Evolutionary conservation across 2,797 vertebrate species (phyloP).

Genomic region (Gambusia yucatana): DNA sequence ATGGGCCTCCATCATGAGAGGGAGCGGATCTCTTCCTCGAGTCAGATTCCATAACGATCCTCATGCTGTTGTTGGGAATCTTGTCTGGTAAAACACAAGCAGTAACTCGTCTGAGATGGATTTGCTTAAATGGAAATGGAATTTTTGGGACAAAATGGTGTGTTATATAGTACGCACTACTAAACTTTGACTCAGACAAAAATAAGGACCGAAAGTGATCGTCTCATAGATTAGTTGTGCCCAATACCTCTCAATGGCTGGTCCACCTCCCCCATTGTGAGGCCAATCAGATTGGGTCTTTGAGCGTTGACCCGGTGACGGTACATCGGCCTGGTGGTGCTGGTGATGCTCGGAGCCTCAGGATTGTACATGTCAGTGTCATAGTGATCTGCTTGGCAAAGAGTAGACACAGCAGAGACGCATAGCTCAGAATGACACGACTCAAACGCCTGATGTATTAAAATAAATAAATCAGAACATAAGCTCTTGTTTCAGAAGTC

Average conservation of each 20-base stretch:
- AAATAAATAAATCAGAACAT: background rate
- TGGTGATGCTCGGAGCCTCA: slow-evolving; percentile 97
- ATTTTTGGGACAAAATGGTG: background rate
- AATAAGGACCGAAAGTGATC: slow-evolving; percentile 5
- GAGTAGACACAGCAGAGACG: slow-evolving; percentile 11
- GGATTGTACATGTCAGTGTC: slow-evolving; percentile 97
- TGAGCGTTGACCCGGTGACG: slow-evolving; percentile 93
- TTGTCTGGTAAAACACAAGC: slow-evolving; percentile 83
- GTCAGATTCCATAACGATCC: slow-evolving; percentile 96
- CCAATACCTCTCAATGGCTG: slow-evolving; percentile 89
- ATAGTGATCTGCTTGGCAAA: slow-evolving; percentile 84
- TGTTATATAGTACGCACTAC: background rate
- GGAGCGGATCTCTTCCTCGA: slow-evolving; percentile 89
- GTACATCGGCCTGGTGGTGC: slow-evolving; percentile 90
- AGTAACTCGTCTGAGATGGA: background rate
- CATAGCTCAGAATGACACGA: background rate
- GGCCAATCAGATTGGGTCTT: slow-evolving; percentile 96
- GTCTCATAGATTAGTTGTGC: background rate
- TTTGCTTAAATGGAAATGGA: background rate
- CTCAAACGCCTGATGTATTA: background rate
- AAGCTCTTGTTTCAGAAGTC: background rate
- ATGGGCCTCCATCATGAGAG: slow-evolving; percentile 81
- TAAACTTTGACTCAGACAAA: background rate
- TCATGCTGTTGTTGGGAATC: slow-evolving; percentile 90
- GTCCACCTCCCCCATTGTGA: slow-evolving; percentile 94